Evolutionary conservation across 1,140 invertebrate genomes (phyloP), one percentile per base, ranked within the genome.

Genomic region (Drepana arcuata): DNA sequence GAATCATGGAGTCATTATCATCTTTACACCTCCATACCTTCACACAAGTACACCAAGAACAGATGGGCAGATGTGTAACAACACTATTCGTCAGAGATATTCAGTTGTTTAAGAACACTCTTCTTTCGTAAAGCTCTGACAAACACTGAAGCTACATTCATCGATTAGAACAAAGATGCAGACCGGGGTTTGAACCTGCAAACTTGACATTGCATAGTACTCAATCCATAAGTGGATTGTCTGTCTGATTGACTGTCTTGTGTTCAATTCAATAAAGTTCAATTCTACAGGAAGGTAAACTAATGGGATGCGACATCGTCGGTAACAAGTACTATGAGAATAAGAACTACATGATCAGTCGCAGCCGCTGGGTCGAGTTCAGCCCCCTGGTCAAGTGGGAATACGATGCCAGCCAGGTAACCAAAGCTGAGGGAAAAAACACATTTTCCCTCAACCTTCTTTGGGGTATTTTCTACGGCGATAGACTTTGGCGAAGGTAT

Each of bases 261-360:
- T 29, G n/a, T 30, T 6, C 7, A 26, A 25, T 16, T 37, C 14
- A 45, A 3, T 9, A 15, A 36, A 15, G 31, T 12, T 15, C 35
- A 26, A 36, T 7, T 33, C 28, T 14, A 11, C 16, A 77, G 72
- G 57, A 68, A 15, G 74, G 74, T 1, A 47, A 28, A 15, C 34
- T 49, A 1, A 40, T 67, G 23, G 74, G 74, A 3, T 42, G 14
- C 2, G 74, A 79, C 12, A 30, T 25, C 24, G 61, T 57, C 11
- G 68, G 68, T 10, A 79, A 79, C 41, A 64, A 60, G 14, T 79
- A 77, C 30, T 79, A 59, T 15, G 68, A 70, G 35, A 79, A 66
- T 29, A 27, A 37, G 1, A 55, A 69, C 18, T 79, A 77, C 25
- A 63, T 77, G 52, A 38, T 77, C 0, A 50, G 56, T 1, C 57